phyloP scores from a whole-genome alignment of 2,888 invertebrate species.

The Dugesia japonica region DNA sequence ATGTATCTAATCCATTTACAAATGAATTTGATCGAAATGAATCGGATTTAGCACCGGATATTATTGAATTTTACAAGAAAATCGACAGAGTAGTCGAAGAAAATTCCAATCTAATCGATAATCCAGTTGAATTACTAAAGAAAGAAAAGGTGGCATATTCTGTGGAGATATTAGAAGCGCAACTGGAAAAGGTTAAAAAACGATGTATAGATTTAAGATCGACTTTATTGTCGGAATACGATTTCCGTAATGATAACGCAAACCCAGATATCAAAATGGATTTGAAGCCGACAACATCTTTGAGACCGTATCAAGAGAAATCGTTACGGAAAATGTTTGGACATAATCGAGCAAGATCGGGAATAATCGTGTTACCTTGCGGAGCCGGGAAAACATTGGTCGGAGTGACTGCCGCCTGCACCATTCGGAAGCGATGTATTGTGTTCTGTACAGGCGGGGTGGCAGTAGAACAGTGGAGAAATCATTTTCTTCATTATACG shows the following conservation, averaged over 20 bases:
- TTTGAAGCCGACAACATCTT: conserved; percentile 72
- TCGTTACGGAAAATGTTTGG: conserved; percentile 98
- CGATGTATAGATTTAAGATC: conserved; percentile 85
- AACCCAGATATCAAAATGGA: conserved; percentile 81
- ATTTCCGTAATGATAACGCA: conserved; percentile 84
- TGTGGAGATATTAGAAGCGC: conserved; percentile 79
- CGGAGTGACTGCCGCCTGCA: conserved; percentile 95
- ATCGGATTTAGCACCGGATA: neutral
- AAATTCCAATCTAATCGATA: neutral
- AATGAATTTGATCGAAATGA: neutral
- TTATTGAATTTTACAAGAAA: conserved; percentile 25
- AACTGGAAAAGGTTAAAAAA: conserved; percentile 88
- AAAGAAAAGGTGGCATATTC: conserved; percentile 54
- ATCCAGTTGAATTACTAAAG: neutral
- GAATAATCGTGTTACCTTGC: conserved; percentile 92
- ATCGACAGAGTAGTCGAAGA: conserved; percentile 25
- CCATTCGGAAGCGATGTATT: conserved; percentile 85
- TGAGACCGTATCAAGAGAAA: conserved; percentile 95
- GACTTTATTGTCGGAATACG: conserved; percentile 89
- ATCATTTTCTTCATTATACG: conserved; percentile 96
- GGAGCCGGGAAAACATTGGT: conserved; percentile 56
- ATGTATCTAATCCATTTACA: neutral
- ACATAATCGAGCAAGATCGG: conserved; percentile 74
- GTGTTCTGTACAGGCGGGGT: conserved; percentile 89
- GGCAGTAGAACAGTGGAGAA: conserved; percentile 98